These are phyloP conservation scores for Thyatira batis DNA, from an alignment of 2,888 invertebrate genomes.

Conservation along the genomic window DNA sequence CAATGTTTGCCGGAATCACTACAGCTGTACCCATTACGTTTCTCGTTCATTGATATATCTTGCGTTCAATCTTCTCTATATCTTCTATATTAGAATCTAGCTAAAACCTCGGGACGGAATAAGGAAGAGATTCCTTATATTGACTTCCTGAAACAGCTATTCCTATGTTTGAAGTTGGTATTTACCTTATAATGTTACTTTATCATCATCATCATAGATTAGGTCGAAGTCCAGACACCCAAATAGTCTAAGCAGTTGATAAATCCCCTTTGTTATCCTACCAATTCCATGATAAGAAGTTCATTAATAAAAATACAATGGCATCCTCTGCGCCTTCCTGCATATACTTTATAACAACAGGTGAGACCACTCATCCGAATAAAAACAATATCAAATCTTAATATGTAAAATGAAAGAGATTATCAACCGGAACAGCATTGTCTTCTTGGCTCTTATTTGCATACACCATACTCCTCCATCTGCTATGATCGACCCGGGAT, in stretches of 20 bases:
- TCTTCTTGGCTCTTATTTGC: constrained; percentile 69
- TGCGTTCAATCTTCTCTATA: not conserved
- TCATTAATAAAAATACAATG: not conserved
- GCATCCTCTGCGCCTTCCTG: not conserved
- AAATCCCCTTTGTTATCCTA: too few relatives aligned
- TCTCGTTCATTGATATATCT: constrained; percentile 39
- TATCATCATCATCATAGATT: too few relatives aligned
- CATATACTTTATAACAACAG: constrained; percentile 14
- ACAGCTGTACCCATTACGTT: constrained; percentile 42
- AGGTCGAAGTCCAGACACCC: too few relatives aligned
- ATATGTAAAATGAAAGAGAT: constrained; percentile 52
- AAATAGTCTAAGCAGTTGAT: too few relatives aligned
- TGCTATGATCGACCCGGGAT: constrained; percentile 54
- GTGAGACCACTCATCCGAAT: constrained; percentile 15
- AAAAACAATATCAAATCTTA: constrained; percentile 31
- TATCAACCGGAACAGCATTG: constrained; percentile 74
- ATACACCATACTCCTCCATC: constrained; percentile 57
- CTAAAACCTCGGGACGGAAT: too few relatives aligned
- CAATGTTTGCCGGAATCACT: constrained; percentile 28
- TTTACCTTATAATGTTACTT: too few relatives aligned
- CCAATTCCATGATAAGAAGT: not conserved
- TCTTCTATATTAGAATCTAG: too few relatives aligned
- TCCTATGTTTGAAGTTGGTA: too few relatives aligned
- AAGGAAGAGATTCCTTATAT: too few relatives aligned
- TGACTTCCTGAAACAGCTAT: too few relatives aligned